Conservation (phyloP, 2,113 vertebrate species). For the Oryzias curvinotus region DNA sequence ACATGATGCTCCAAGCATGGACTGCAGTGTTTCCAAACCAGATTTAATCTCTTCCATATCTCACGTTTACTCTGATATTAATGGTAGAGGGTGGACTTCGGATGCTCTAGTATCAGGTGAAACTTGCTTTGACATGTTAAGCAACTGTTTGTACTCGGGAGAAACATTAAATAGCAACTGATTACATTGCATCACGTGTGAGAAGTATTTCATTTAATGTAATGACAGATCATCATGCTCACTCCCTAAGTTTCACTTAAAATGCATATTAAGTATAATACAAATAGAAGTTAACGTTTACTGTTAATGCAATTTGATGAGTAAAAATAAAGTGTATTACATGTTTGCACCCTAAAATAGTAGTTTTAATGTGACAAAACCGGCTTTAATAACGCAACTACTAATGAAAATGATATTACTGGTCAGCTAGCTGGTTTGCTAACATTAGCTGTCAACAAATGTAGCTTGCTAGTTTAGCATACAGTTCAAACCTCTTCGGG, state of each 20-base stretch:
- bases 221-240: neutral
- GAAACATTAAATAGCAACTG: too few species aligned
- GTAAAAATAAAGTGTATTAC: neutral
- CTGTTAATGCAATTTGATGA: neutral
- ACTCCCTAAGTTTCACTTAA: neutral
- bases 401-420: neutral
- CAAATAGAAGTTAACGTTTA: neutral
- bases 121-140: too few species aligned
- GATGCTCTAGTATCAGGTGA: too few species aligned
- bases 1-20: slow-evolving; percentile 53
- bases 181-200: too few species aligned
- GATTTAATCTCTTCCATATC: too few species aligned
- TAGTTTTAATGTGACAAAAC: too few species aligned
- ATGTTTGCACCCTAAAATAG: neutral
- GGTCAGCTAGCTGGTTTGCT: slow-evolving; percentile 1
- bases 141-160: too few species aligned
- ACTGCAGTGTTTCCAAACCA: too few species aligned
- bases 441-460: slow-evolving; percentile 1
- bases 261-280: slow-evolving; percentile 27
- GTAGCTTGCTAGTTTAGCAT: slow-evolving; percentile 27
- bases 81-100: too few species aligned
- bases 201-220: too few species aligned
- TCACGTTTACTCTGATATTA: too few species aligned
- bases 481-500: neutral
- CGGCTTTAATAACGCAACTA: neutral